Percentiles rank a stretch among this genome's conserved stretches.
Conservation (phyloP, 1,140 invertebrate species). For the Sarcophaga peregrina region DNA sequence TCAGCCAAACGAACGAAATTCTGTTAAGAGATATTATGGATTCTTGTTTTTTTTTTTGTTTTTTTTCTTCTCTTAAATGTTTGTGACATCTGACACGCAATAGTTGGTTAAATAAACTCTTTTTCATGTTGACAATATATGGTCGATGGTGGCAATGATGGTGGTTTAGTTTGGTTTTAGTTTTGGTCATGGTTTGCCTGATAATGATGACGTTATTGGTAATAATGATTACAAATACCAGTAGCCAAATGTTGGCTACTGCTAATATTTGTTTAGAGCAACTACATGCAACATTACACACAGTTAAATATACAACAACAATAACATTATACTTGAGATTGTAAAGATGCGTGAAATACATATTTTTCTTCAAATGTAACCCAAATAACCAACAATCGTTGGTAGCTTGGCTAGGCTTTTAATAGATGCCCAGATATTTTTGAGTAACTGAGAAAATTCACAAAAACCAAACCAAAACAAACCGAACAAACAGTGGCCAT, state of each 20-base stretch:
- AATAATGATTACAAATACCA: constrained; percentile 26
- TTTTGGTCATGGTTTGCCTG: neutral
- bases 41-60: no score
- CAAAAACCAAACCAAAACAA: neutral
- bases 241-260: constrained; percentile 25
- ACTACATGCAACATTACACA: constrained; percentile 37
- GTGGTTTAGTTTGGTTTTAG: neutral
- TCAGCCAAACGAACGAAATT: neutral
- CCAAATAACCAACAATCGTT: neutral
- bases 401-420: no score
- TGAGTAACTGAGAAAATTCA: constrained; percentile 2
- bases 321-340: constrained; percentile 9
- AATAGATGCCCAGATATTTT: no score
- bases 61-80: neutral
- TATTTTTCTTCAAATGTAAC: neutral
- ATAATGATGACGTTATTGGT: constrained; percentile 1
- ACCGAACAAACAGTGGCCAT: neutral
- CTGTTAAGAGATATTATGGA: neutral
- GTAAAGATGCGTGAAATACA: constrained; percentile 26
- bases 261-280: constrained; percentile 34
- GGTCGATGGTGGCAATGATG: neutral
- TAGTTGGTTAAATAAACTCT: constrained; percentile 7
- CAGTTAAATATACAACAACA: constrained; percentile 2
- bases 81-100: constrained; percentile 37
- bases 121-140: neutral